Conservation (phyloP, 2,888 invertebrate species). For the Agriotes lineatus region DNA sequence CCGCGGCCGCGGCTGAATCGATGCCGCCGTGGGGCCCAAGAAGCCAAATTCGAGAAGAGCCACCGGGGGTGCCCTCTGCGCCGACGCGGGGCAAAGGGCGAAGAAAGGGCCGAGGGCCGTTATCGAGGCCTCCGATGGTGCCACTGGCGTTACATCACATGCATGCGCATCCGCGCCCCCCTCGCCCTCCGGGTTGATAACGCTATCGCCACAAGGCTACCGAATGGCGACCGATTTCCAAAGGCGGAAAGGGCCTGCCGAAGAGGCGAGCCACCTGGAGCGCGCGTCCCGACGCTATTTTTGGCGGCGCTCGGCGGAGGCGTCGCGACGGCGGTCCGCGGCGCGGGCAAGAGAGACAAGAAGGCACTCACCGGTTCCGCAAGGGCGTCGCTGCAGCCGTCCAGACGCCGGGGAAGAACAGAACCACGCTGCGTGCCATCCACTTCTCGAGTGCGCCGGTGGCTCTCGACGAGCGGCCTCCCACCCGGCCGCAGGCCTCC, state of each 20-base stretch:
- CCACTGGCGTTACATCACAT: slow-evolving; percentile 36
- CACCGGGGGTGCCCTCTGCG: too few relatives aligned
- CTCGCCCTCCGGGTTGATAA: slow-evolving; percentile 41
- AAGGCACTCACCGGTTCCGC: slow-evolving; percentile 34
- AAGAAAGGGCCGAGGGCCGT: too few relatives aligned
- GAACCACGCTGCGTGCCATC: slow-evolving; percentile 52
- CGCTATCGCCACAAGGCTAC: slow-evolving; percentile 43
- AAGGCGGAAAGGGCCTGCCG: slow-evolving; percentile 22
- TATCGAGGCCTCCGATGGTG: too few relatives aligned
- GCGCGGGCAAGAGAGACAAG: slow-evolving; percentile 16
- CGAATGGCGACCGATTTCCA: slow-evolving; percentile 15
- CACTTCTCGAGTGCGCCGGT: slow-evolving; percentile 53
- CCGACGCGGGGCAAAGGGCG: too few relatives aligned
- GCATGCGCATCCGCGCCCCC: slow-evolving; percentile 33
- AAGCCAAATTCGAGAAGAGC: too few relatives aligned
- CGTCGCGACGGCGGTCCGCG: too few relatives aligned
- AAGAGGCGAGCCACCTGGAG: too few relatives aligned
- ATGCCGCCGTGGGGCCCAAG: too few relatives aligned
- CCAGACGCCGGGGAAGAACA: slow-evolving; percentile 43
- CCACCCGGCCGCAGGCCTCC: slow-evolving; percentile 47
- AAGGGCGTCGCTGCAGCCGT: slow-evolving; percentile 37
- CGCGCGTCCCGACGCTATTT: slow-evolving; percentile 21
- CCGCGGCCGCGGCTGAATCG: too few relatives aligned
- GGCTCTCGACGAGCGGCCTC: slow-evolving; percentile 44
- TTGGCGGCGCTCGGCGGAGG: too few relatives aligned